A percentile compares a stretch with the other conserved stretches of the same genome.
These are phyloP conservation scores for Nesidiocoris tenuis DNA, from an alignment of 2,888 invertebrate species.

Conservation along the genomic window DNA sequence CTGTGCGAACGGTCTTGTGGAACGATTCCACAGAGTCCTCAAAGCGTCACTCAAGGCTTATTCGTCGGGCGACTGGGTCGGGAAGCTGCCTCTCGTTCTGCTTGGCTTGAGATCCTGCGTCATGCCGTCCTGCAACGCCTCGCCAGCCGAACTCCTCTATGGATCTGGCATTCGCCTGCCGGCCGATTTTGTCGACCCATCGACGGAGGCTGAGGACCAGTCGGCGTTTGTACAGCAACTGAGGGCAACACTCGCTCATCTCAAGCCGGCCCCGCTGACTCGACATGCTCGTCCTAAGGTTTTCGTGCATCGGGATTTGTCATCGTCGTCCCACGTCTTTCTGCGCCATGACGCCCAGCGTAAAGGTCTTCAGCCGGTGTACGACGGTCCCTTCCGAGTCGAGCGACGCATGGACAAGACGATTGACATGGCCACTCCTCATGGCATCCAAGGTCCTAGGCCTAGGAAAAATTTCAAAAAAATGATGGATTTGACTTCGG, in stretches of 20 bases:
- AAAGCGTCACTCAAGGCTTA: conserved; percentile 53
- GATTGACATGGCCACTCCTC: not conserved
- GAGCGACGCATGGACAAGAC: not conserved
- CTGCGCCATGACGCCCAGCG: conserved; percentile 4
- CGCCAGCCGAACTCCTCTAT: conserved; percentile 53
- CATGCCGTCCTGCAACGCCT: conserved; percentile 52
- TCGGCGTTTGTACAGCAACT: not conserved
- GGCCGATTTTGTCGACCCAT: conserved; percentile 49
- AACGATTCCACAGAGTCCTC: conserved; percentile 54
- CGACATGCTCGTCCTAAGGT: not conserved
- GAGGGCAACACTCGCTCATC: not conserved
- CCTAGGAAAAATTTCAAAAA: no score
- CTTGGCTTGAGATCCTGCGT: conserved; percentile 52
- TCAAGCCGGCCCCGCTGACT: not conserved
- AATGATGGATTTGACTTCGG: no score
- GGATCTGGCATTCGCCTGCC: conserved; percentile 52
- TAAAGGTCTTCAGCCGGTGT: conserved; percentile 9
- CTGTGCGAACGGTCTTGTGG: conserved; percentile 54
- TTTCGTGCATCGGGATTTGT: conserved; percentile 2
- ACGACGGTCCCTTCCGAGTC: conserved; percentile 10
- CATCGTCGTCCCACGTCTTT: conserved; percentile 6
- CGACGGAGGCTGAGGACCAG: not conserved
- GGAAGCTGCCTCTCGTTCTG: conserved; percentile 53
- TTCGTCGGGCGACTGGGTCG: conserved; percentile 49
- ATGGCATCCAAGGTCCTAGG: not conserved